Conservation (phyloP, 2,113 vertebrate genomes). For the Entelurus aequoreus region DNA sequence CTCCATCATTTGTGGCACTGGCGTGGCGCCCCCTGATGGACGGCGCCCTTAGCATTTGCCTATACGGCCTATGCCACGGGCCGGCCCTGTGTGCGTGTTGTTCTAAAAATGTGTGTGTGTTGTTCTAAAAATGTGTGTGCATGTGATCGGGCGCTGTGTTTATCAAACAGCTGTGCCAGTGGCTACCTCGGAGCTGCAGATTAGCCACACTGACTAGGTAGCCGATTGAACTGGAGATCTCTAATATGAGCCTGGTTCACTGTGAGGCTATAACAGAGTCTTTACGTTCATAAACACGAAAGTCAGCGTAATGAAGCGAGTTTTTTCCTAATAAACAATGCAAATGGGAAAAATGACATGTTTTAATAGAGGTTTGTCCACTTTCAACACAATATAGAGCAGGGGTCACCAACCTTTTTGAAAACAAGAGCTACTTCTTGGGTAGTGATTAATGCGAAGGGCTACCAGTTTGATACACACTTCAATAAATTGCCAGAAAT, state of each 20-base stretch:
- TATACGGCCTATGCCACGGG: too few species aligned
- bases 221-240: constrained; percentile 48
- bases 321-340: neutral
- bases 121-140: neutral
- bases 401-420: too few species aligned
- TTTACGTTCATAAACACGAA: constrained; percentile 6
- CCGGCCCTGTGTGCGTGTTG: too few species aligned
- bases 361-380: neutral
- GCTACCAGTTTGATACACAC: too few species aligned
- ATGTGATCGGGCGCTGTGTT: neutral
- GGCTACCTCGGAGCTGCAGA: constrained; percentile 41
- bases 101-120: too few species aligned
- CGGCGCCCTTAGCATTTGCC: too few species aligned
- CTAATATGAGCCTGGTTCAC: constrained; percentile 41
- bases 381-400: too few species aligned
- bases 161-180: constrained; percentile 27
- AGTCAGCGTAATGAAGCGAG: neutral
- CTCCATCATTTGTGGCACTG: too few species aligned
- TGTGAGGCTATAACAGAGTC: neutral
- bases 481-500: too few species aligned
- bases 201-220: constrained; percentile 36
- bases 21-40: too few species aligned
- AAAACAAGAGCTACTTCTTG: too few species aligned
- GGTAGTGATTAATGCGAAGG: too few species aligned
- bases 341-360: neutral